Evolutionary conservation across 1,140 invertebrate species (phyloP), one percentile per base, ranked within the genome.

Genomic region (Microvelia longipes): DNA sequence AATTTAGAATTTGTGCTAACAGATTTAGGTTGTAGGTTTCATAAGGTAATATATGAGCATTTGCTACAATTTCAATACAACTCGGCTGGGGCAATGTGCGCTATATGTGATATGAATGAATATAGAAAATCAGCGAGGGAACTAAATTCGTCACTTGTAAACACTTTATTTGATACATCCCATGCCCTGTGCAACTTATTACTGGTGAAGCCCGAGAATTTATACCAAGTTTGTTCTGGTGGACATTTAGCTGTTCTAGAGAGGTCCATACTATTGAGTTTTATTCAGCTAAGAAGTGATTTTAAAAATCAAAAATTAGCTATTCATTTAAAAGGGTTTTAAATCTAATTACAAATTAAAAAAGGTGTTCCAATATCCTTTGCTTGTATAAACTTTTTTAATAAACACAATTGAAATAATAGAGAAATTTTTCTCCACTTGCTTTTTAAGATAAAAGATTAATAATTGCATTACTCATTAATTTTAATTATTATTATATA

Each of bases 61-160:
- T 82, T 98, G 61, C 88, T 92, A 73, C 91, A 93, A 75, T 98
- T 93, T 83, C 92, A 94, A 76, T 99, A 96, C 77, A 98, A 94
- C 81, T 93, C 92, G 25, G 88, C 93, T 70, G 96, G 94, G 69
- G 96, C 94, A 1, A 97, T 98, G 92, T 90, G 94, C 78, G 92
- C 92, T 1, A 96, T 99, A 72, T 98, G 94, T 82, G 97, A 99
- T 83, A 91, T 99, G 68, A 98, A 97, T 77, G 96, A 98, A 78
- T 92, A 92, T 64, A 83, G 94, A 29, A 93, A 88, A 78, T 92
- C 88, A 81, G 87, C 90, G 13, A 86, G 89, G 74, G 82, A 86
- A 74, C 84, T 93, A 76, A 83, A 88, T 70, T 85, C 91, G 29
- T 83, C 88, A 0, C 79, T 94, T 29, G 88, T 98, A 15, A 89